These are phyloP conservation scores for Sciurus carolinensis DNA, from an alignment of 2,797 vertebrate genomes.

Conservation along the genomic window DNA sequence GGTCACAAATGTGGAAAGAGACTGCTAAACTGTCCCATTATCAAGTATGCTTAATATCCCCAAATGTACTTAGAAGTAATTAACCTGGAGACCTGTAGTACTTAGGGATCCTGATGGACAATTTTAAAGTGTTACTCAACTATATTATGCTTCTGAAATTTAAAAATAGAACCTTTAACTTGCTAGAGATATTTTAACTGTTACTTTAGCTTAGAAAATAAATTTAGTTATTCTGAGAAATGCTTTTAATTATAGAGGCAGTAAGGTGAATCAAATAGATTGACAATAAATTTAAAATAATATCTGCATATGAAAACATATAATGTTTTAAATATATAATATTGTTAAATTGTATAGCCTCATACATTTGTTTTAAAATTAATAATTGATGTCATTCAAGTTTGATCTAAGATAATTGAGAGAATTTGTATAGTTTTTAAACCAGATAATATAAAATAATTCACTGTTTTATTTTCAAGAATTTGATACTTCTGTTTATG, in stretches of 20 bases:
- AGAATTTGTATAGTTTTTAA: neutral
- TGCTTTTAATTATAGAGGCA: neutral
- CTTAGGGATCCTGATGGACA: neutral
- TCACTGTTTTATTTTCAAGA: neutral
- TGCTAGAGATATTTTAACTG: neutral
- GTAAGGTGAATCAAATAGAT: neutral
- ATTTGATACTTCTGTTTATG: neutral
- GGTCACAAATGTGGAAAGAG: neutral
- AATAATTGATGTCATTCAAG: neutral
- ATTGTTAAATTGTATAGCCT: neutral
- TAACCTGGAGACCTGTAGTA: neutral
- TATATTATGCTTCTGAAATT: neutral
- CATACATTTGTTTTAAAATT: neutral
- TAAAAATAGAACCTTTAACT: neutral
- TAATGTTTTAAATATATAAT: no score
- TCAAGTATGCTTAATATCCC: neutral
- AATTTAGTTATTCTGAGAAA: conserved; percentile 1
- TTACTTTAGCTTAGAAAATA: conserved; percentile 23
- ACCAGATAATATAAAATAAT: no score
- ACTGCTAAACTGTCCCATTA: neutral
- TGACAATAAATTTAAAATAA: neutral
- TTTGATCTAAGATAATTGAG: no score
- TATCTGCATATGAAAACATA: no score
- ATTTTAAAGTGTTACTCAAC: neutral
- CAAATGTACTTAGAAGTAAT: neutral